These are phyloP conservation scores for Actenoides lindsayi DNA, from an alignment of 2,113 vertebrate genomes.

Conservation along the genomic window DNA sequence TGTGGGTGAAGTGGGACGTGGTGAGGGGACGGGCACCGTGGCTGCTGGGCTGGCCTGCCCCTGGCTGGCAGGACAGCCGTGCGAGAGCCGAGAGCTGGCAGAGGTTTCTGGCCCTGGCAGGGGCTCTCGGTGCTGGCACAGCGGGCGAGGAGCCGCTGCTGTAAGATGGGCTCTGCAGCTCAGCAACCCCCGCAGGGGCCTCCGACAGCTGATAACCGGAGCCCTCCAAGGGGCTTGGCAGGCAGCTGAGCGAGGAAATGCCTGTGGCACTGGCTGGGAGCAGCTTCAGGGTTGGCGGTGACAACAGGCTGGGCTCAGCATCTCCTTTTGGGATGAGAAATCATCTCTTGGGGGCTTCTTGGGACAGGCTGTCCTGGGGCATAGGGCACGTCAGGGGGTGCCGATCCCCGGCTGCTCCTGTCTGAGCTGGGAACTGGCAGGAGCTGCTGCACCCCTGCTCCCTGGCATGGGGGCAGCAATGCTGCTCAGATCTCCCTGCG, in stretches of 20 bases:
- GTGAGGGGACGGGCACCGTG: rapidly evolving
- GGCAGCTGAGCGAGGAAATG: constrained; percentile 33
- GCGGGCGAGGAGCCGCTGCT: not conserved
- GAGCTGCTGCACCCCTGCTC: not conserved
- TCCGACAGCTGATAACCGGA: constrained; percentile 58
- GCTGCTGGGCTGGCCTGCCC: not conserved
- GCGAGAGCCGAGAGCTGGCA: not conserved
- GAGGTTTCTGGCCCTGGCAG: not conserved
- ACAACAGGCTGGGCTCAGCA: not conserved
- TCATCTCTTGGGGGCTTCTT: not conserved
- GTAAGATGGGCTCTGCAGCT: not conserved
- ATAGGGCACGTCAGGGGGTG: not conserved
- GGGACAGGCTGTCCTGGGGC: not conserved
- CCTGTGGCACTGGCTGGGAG: constrained; percentile 16
- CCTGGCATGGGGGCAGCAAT: not conserved
- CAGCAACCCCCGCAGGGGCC: constrained; percentile 19
- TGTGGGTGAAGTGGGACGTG: not conserved
- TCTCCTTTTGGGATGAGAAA: not conserved
- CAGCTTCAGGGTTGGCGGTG: not conserved
- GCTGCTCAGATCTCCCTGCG: not conserved
- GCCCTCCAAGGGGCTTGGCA: not conserved
- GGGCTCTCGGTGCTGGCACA: not conserved
- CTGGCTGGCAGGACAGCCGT: not conserved
- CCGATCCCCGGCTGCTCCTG: not conserved
- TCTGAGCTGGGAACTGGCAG: not conserved